These are phyloP conservation scores for Apomyelois bistriatella DNA, from an alignment of 2,888 invertebrate species.

Conservation along the genomic window DNA sequence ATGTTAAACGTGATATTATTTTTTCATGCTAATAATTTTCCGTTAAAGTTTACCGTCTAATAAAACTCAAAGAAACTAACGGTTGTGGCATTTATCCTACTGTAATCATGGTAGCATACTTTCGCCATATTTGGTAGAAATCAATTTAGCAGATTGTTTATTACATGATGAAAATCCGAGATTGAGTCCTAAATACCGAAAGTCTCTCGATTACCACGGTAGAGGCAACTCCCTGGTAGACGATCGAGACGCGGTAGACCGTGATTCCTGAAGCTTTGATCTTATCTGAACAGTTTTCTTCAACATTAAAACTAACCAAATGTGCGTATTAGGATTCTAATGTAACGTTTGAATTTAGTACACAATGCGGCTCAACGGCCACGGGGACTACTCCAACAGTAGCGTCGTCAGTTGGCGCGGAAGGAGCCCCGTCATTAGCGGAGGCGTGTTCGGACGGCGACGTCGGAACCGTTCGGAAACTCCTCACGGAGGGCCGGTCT, in stretches of 20 bases:
- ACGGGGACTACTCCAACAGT: conserved; percentile 63
- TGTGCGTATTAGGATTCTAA: neutral
- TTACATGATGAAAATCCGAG: conserved; percentile 81
- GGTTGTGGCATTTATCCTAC: too few species aligned
- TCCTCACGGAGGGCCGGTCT: conserved; percentile 95
- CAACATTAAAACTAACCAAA: neutral
- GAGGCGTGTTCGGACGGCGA: conserved; percentile 97
- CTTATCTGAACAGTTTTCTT: conserved; percentile 63
- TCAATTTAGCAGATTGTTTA: too few species aligned
- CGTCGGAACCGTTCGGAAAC: conserved; percentile 93
- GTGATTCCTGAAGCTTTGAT: conserved; percentile 75
- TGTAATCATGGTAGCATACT: too few species aligned
- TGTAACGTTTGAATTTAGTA: conserved; percentile 34
- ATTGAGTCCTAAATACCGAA: conserved; percentile 65
- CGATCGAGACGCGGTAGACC: conserved; percentile 61
- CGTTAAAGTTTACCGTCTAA: too few species aligned
- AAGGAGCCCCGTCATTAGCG: conserved; percentile 86
- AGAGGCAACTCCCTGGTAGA: conserved; percentile 45
- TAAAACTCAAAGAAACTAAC: too few species aligned
- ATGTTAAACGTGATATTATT: neutral
- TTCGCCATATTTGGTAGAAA: too few species aligned
- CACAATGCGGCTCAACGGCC: conserved; percentile 70
- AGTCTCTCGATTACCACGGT: conserved; percentile 52
- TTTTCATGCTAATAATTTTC: neutral
- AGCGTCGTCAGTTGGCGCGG: conserved; percentile 70